Base-by-base conservation (phyloP, 2,797 vertebrate genomes). In the Hemibagrus guttatus region DNA sequence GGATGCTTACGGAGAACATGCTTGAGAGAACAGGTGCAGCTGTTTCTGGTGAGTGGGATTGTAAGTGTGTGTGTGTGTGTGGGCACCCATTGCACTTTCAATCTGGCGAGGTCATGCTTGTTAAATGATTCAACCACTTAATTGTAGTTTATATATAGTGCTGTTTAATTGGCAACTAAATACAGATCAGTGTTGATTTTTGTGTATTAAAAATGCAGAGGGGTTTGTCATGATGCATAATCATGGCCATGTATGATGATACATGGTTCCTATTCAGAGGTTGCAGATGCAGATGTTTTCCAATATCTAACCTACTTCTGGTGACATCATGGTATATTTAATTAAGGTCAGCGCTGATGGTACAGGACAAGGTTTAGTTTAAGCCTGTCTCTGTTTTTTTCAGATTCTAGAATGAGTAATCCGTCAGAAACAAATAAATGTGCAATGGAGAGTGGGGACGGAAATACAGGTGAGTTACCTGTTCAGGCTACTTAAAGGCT, bases 391-490 rank as follows among this genome's bases (percentile, higher is more conserved):
- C 90, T 96, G 91, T 92, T 94, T 95, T 93, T 95, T 95, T 89
- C 94, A 99, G 98, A 99, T 96, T 96, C 96, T 94, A 98, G 97
- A 98, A 98, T 99, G 98, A 99, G 96, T 96, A 98, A 97, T 97
- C 97, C 97, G 94, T 97, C 98, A 96, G 97, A 98, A 97, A 95
- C 94, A 88, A 95, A 93, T 97, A 99, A 99, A 97, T 96, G 97
- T 93, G 96, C 97, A 93, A 96, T 99, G 97, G 98, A 99, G 94
- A 97, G 96, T 90, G 96, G 95, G 91, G 96, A 98, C 93, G 94
- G 95, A 93, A 96, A 94, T 94, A 95, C 96, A 95, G 98, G 98
- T 99, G 95, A 96, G 96, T 93, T 90, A 91, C 82, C 58, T 59
- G 72, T n/a, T 31, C 54, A 69, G 64, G 42, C 54, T 49, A 39